phyloP scores from a whole-genome alignment of 2,113 vertebrate genomes.

The Platichthys flesus region DNA sequence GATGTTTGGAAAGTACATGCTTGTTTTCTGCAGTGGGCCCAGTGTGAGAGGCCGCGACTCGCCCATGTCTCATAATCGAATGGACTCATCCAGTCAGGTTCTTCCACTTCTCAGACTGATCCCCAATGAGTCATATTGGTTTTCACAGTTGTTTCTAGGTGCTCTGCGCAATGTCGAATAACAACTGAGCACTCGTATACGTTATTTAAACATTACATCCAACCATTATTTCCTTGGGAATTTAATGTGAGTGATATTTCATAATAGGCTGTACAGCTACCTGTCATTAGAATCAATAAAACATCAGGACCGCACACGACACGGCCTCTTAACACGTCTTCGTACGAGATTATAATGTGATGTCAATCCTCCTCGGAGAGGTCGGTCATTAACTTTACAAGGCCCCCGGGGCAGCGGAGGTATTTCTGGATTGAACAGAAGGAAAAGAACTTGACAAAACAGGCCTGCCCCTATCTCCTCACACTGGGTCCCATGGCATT shows the following conservation, averaged over 20 bases:
- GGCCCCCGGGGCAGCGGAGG: conserved; percentile 62
- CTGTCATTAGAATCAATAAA: conserved; percentile 38
- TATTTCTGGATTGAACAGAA: conserved; percentile 75
- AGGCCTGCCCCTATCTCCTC: conserved; percentile 73
- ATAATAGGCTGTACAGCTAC: conserved; percentile 16
- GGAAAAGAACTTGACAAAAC: conserved; percentile 77
- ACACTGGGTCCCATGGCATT: conserved; percentile 67
- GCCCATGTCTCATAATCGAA: conserved; percentile 40
- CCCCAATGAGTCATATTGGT: conserved; percentile 17
- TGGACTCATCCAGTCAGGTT: conserved; percentile 38
- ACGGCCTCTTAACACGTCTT: conserved; percentile 39
- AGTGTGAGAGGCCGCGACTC: conserved; percentile 56
- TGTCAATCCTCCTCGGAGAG: conserved; percentile 69
- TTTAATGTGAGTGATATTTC: conserved; percentile 1
- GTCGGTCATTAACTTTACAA: conserved; percentile 73
- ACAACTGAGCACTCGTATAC: conserved; percentile 31
- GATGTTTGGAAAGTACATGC: conserved; percentile 60
- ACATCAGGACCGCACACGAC: conserved; percentile 46
- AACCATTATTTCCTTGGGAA: conserved; percentile 24
- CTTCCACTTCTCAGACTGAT: conserved; percentile 28
- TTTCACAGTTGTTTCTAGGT: conserved; percentile 20
- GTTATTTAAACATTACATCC: conserved; percentile 20
- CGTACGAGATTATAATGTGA: conserved; percentile 71
- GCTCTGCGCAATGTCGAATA: conserved; percentile 13
- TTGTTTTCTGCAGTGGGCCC: conserved; percentile 61